phyloP scores from a whole-genome alignment of 2,888 invertebrate species.

The Blera fallax region DNA sequence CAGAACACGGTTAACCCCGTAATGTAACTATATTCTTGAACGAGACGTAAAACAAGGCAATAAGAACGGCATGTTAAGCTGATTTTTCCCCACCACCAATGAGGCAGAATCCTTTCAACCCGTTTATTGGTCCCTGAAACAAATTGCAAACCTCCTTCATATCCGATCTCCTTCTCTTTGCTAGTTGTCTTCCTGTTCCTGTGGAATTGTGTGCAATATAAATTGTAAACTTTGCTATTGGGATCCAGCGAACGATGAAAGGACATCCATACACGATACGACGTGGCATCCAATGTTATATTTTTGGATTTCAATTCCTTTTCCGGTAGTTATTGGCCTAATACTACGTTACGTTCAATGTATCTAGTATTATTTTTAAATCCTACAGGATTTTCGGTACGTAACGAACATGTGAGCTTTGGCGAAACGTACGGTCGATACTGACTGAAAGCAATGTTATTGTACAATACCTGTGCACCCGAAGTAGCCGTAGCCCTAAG shows the following conservation, averaged over 20 bases:
- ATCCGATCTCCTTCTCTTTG: not conserved
- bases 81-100: slow-evolving; percentile 20
- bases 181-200: not conserved
- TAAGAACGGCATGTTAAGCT: slow-evolving; percentile 20
- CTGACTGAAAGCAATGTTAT: slow-evolving; percentile 35
- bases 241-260: slow-evolving; percentile 55
- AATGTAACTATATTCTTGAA: not conserved
- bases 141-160: slow-evolving; percentile 35
- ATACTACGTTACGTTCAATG: slow-evolving; percentile 63
- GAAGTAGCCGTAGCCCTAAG: slow-evolving; percentile 13
- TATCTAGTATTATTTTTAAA: slow-evolving; percentile 61
- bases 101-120: slow-evolving; percentile 17
- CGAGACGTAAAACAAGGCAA: slow-evolving; percentile 1
- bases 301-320: slow-evolving; percentile 66
- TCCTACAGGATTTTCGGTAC: slow-evolving; percentile 62
- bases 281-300: slow-evolving; percentile 50
- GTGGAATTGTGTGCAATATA: slow-evolving; percentile 59
- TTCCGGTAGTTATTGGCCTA: slow-evolving; percentile 51
- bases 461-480: slow-evolving; percentile 23
- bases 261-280: slow-evolving; percentile 28
- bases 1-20: not conserved
- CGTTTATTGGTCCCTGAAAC: slow-evolving; percentile 37
- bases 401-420: slow-evolving; percentile 43
- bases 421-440: slow-evolving; percentile 6
- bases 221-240: slow-evolving; percentile 55